phyloP scores from a whole-genome alignment of 2,797 vertebrate species.

The Coilia nasus region DNA sequence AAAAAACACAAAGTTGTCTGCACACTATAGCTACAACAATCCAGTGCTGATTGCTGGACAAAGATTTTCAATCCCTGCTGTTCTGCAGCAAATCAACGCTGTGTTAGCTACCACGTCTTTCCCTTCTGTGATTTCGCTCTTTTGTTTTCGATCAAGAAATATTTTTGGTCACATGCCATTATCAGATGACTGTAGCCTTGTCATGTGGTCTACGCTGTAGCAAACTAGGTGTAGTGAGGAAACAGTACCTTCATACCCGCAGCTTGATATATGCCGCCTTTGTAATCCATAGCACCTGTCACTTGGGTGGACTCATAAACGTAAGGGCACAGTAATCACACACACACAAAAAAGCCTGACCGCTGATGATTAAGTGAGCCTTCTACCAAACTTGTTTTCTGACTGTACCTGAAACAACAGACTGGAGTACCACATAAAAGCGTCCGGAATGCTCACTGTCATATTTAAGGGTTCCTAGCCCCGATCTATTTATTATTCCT shows the following conservation, averaged over 20 bases:
- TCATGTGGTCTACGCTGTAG: background rate
- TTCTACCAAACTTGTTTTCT: too few relatives aligned
- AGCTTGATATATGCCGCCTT: background rate
- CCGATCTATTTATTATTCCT: too few relatives aligned
- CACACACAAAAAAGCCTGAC: background rate
- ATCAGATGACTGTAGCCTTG: background rate
- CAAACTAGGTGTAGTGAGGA: background rate
- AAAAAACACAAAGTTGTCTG: too few relatives aligned
- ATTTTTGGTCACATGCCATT: background rate
- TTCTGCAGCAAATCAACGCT: too few relatives aligned
- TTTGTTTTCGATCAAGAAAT: background rate
- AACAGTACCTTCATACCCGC: background rate
- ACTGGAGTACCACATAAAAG: too few relatives aligned
- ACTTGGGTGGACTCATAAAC: background rate
- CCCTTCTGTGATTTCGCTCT: background rate
- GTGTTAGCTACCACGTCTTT: background rate
- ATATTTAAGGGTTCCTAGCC: too few relatives aligned
- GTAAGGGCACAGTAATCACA: background rate
- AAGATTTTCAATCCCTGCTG: too few relatives aligned
- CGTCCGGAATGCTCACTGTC: too few relatives aligned
- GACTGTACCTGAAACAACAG: too few relatives aligned
- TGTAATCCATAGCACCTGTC: slow-evolving; percentile 8
- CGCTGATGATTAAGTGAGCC: background rate
- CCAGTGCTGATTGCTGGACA: too few relatives aligned
- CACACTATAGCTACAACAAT: too few relatives aligned